Evolutionary conservation across 2,797 vertebrate genomes (phyloP), one percentile per base, ranked within the genome.

Genomic region (Cynopterus sphinx): DNA sequence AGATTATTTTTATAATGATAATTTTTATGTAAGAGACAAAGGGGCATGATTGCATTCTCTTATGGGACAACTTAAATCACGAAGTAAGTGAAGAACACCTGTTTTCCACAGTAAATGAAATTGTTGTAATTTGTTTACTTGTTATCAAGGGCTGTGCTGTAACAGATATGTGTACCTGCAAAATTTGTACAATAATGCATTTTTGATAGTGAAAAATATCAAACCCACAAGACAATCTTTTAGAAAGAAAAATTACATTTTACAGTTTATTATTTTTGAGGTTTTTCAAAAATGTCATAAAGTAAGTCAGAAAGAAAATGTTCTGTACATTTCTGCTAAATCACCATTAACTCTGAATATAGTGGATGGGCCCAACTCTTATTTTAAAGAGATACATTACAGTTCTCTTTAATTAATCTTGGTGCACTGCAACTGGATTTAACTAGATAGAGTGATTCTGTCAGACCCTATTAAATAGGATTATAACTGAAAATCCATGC

Each of bases 391-490:
- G 83, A 97, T 63, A 43, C 78, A 97, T 74, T 95, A 90, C 73
- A 77, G 83, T 95, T 94, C 67, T 82, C 86, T 85, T 96, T 97
- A 97, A 95, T 98, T 97, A 98, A 98, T 98, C 94, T 96, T 97
- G 92, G 26, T 67, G 46, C 65, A 75, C 83, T 98, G 79, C 87
- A 96, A 96, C 81, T 95, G 96, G 93, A 87, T 97, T 97, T 94
- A 98, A 98, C 53, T 65, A 85, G 96, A 97, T 87, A 79, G 71
- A 97, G 92, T 97, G 97, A 97, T 94, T 97, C 94, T 95, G 93
- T 91, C 95, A 97, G 70, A 95, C 46, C 92, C 94, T 77, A 97
- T 97, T 79, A 98, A 98, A 97, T 96, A 59, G 70, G 77, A 83
- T 79, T 88, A 97, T 96, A 94, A 97, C 61, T 78, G 89, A 97